These are phyloP conservation scores for Hydrozoanthus tunicans DNA, from an alignment of 64 coral and sea anemone genomes.

Conservation along the genomic window DNA sequence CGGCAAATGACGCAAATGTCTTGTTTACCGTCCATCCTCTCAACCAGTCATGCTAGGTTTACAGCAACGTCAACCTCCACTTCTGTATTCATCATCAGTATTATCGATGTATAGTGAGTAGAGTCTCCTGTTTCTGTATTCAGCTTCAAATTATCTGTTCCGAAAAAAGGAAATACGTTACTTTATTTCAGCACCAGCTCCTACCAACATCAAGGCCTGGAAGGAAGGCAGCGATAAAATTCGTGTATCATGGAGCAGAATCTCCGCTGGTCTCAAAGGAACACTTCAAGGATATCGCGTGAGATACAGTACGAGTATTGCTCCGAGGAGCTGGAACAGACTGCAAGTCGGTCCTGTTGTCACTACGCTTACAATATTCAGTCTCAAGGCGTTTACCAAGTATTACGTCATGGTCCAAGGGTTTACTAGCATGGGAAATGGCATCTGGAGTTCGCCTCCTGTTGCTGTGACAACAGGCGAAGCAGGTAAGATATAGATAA, in stretches of 20 bases:
- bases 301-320: not conserved
- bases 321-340: too few relatives aligned
- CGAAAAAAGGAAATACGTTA: not conserved
- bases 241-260: slow-evolving; percentile 8
- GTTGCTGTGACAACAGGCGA: slow-evolving; percentile 42
- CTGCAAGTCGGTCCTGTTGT: not conserved
- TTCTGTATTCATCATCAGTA: too few relatives aligned
- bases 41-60: too few relatives aligned
- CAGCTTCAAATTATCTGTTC: too few relatives aligned
- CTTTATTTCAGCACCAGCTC: slow-evolving; percentile 4
- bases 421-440: not conserved
- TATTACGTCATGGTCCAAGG: slow-evolving; percentile 17
- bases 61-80: too few relatives aligned
- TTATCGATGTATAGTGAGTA: too few relatives aligned
- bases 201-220: not conserved
- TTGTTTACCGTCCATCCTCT: too few relatives aligned
- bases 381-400: slow-evolving; percentile 7
- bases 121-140: too few relatives aligned
- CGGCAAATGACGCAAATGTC: too few relatives aligned
- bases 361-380: not conserved
- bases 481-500: not conserved
- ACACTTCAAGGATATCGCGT: slow-evolving; percentile 26
- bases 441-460: not conserved
- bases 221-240: not conserved
- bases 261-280: not conserved